Percentiles rank a stretch among this genome's conserved stretches.
Evolutionary conservation across 2,113 vertebrate genomes (phyloP).

Genomic region (Limnothrissa miodon): DNA sequence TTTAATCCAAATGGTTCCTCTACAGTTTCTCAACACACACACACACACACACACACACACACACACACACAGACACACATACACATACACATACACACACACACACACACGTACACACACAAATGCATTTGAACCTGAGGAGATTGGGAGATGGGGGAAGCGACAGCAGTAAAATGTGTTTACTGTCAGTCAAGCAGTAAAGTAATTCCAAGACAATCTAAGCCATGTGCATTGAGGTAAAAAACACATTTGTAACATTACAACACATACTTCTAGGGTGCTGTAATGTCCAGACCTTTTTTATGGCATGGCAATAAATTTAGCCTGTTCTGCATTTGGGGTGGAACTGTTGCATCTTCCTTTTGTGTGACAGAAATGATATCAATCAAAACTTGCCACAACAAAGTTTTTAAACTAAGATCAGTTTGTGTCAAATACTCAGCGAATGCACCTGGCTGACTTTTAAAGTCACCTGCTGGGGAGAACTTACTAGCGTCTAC

Average conservation of each 20-base stretch:
- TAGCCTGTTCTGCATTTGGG: not conserved
- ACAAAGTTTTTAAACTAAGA: not conserved
- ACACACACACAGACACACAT: constrained; percentile 9
- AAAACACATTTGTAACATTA: not conserved
- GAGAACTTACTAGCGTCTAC: not conserved
- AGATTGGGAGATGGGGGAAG: not conserved
- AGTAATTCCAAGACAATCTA: constrained; percentile 2
- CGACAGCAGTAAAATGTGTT: not conserved
- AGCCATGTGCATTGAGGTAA: constrained; percentile 1
- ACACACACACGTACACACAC: not conserved
- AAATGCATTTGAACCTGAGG: not conserved
- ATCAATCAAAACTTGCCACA: not conserved
- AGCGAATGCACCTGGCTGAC: not conserved
- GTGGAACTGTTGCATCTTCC: not conserved
- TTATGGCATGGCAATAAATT: not conserved
- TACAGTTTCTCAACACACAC: constrained; percentile 2
- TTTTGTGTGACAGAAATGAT: not conserved
- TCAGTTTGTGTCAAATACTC: not conserved
- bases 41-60: not conserved
- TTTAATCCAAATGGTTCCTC: constrained; percentile 1
- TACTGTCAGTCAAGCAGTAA: not conserved
- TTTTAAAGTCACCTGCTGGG: not conserved
- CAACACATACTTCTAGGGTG: not conserved
- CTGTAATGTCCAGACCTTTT: not conserved
- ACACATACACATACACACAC: constrained; percentile 11